phyloP scores from a whole-genome alignment of 2,888 invertebrate species.

The Microlaimidae sp. region DNA sequence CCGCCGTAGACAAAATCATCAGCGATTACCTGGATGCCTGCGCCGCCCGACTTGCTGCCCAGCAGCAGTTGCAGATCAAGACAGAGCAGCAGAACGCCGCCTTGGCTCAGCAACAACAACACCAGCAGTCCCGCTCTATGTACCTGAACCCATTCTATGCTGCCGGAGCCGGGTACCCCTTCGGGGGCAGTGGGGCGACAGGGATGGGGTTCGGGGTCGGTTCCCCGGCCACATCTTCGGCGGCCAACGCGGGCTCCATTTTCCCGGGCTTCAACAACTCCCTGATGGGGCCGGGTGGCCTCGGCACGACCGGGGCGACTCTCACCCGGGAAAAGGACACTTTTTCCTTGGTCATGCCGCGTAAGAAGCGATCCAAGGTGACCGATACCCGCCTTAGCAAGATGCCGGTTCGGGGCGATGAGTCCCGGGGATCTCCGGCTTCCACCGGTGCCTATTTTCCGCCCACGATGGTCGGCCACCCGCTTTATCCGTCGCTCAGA shows the following conservation, averaged over 20 bases:
- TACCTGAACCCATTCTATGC: background rate
- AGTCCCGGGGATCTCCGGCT: background rate
- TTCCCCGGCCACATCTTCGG: background rate
- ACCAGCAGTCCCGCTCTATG: background rate
- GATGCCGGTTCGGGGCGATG: conserved; percentile 17
- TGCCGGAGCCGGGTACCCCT: background rate
- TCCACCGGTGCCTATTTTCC: conserved; percentile 17
- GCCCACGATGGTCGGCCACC: conserved; percentile 30
- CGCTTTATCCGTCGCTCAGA: conserved; percentile 24
- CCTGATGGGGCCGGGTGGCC: conserved; percentile 42
- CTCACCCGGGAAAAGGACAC: conserved; percentile 12
- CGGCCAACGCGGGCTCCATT: conserved; percentile 8
- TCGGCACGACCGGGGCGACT: conserved; percentile 47
- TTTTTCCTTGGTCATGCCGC: conserved; percentile 12
- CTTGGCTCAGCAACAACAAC: background rate
- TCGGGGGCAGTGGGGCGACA: conserved; percentile 8
- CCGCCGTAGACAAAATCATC: conserved; percentile 62
- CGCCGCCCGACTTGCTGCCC: conserved; percentile 15
- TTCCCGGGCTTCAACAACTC: conserved; percentile 11
- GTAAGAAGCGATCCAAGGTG: conserved; percentile 22
- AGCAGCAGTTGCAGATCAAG: too few species aligned
- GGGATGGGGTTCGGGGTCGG: background rate
- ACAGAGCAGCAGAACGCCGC: conserved; percentile 11
- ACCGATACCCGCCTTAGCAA: conserved; percentile 16
- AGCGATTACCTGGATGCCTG: conserved; percentile 11